Conservation (phyloP, 2,888 invertebrate species). For the Rhynchonema sp. region DNA sequence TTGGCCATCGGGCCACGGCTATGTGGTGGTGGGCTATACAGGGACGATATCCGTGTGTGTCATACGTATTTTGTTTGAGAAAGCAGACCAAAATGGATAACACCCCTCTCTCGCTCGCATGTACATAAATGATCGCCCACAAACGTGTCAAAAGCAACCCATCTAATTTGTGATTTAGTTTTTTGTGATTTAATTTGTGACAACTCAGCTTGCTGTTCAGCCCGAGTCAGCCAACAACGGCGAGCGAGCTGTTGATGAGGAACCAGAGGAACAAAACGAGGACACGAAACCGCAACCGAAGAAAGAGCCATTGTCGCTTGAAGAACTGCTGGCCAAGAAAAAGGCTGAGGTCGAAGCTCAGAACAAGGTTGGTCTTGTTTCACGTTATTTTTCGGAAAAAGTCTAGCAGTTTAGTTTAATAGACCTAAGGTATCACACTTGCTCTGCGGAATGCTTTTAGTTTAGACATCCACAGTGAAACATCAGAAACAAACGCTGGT, state of each 20-base stretch:
- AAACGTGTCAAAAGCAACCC: neutral
- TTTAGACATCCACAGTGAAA: neutral
- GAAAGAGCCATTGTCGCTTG: slow-evolving; percentile 71
- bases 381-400: neutral
- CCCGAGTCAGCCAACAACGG: neutral
- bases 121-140: neutral
- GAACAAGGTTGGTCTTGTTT: slow-evolving; percentile 46
- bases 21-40: too few species aligned
- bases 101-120: neutral
- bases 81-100: too few species aligned
- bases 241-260: neutral
- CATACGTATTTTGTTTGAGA: too few species aligned
- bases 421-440: neutral
- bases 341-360: slow-evolving; percentile 83
- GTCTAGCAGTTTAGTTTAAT: neutral
- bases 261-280: neutral
- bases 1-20: too few species aligned
- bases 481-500: neutral
- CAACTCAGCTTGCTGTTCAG: neutral
- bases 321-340: slow-evolving; percentile 81
- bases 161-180: neutral
- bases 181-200: too few species aligned
- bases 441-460: neutral
- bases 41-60: too few species aligned
- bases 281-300: slow-evolving; percentile 9